Evolutionary conservation across 2,888 invertebrate genomes (phyloP).

Genomic region (Meandrusa payeni): DNA sequence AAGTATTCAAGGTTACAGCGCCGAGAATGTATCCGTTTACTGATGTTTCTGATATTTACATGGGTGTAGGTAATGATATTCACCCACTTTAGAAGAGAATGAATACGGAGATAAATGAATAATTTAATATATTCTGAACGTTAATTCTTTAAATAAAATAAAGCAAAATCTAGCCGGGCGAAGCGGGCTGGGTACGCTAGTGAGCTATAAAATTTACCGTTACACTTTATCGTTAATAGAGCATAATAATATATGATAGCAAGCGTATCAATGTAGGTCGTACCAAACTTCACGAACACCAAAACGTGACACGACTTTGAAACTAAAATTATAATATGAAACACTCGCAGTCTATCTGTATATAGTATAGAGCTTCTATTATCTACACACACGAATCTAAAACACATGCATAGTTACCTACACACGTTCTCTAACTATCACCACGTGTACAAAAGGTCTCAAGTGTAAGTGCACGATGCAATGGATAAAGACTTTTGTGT

Average conservation of each 20-base stretch:
- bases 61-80: too few species aligned
- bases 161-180: too few species aligned
- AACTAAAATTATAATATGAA: slow-evolving; percentile 34
- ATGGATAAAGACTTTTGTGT: slow-evolving; percentile 35
- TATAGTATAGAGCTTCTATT: slow-evolving; percentile 44
- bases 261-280: slow-evolving; percentile 33
- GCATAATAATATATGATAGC: too few species aligned
- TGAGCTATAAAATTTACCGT: too few species aligned
- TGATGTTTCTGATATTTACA: too few species aligned
- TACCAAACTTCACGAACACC: slow-evolving; percentile 39
- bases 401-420: slow-evolving; percentile 73
- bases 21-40: too few species aligned
- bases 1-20: too few species aligned
- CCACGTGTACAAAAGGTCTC: slow-evolving; percentile 34
- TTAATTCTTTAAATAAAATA: too few species aligned
- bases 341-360: slow-evolving; percentile 15
- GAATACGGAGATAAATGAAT: too few species aligned
- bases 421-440: slow-evolving; percentile 53
- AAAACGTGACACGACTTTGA: slow-evolving; percentile 52
- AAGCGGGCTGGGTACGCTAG: too few species aligned
- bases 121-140: too few species aligned
- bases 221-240: slow-evolving; percentile 9
- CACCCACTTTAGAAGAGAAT: too few species aligned
- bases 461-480: slow-evolving; percentile 29
- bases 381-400: slow-evolving; percentile 59